Conservation (phyloP, 1,140 invertebrate species). For the Formica exsecta region DNA sequence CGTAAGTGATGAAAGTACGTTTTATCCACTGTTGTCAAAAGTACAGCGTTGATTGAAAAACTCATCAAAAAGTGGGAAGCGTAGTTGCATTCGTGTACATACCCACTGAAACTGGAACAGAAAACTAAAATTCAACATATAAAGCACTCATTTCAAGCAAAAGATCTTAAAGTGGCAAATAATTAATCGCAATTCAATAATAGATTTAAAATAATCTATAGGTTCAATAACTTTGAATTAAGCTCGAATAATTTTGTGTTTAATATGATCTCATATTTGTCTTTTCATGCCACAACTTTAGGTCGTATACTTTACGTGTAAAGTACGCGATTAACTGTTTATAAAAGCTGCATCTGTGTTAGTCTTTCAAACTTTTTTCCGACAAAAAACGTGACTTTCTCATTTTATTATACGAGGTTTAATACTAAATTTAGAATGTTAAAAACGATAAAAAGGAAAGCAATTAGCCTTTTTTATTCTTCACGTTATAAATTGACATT, state of each 20-base stretch:
- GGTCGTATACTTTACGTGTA: background rate
- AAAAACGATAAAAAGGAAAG: background rate
- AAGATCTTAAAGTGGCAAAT: background rate
- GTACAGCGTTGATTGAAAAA: conserved; percentile 27
- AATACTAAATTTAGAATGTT: conserved; percentile 17
- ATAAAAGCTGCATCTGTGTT: conserved; percentile 23
- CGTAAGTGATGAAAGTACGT: background rate
- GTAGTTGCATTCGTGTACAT: background rate
- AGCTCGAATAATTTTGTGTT: background rate
- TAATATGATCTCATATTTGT: background rate
- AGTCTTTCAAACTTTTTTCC: conserved; percentile 8
- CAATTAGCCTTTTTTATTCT: background rate
- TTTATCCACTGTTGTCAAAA: background rate
- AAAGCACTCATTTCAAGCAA: background rate
- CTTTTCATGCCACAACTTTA: background rate
- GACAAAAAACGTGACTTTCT: background rate
- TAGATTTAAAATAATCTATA: background rate
- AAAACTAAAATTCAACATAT: background rate
- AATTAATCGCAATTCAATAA: background rate
- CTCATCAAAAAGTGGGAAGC: conserved; percentile 19
- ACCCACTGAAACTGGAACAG: background rate
- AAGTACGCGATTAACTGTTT: background rate
- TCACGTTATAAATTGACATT: background rate
- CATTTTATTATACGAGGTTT: background rate
- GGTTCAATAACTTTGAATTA: background rate